phyloP scores from a whole-genome alignment of 2,797 vertebrate genomes.

The Otus scops region DNA sequence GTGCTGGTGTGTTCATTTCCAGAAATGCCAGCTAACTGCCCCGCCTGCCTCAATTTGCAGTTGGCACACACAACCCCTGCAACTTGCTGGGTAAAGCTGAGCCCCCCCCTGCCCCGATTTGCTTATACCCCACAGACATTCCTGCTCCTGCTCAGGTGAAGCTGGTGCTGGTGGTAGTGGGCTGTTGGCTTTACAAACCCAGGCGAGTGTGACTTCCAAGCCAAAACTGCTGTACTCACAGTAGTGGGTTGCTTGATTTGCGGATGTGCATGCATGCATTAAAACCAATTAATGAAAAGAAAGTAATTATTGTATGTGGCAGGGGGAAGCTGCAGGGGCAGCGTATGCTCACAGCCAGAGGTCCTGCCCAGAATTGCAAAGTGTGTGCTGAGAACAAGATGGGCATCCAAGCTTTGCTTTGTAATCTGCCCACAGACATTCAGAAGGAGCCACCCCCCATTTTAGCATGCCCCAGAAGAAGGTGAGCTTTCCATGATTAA shows the following conservation, averaged over 20 bases:
- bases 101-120: neutral
- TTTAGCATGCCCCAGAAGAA: neutral
- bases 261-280: constrained; percentile 6
- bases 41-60: accelerated
- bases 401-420: neutral
- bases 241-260: neutral
- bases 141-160: neutral
- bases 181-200: neutral
- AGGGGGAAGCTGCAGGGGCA: neutral
- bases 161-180: neutral
- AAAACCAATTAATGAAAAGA: constrained; percentile 36
- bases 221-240: neutral
- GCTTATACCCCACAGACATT: accelerated
- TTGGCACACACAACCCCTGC: neutral
- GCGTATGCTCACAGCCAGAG: neutral
- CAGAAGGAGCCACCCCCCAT: accelerated
- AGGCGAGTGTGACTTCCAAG: neutral
- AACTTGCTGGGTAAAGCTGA: neutral
- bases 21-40: neutral
- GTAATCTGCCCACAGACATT: neutral
- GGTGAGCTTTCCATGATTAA: neutral
- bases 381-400: neutral
- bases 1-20: neutral
- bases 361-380: neutral
- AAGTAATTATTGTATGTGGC: neutral